Evolutionary conservation across 2,113 vertebrate genomes (phyloP).

Genomic region (Clarias macrocephalus): DNA sequence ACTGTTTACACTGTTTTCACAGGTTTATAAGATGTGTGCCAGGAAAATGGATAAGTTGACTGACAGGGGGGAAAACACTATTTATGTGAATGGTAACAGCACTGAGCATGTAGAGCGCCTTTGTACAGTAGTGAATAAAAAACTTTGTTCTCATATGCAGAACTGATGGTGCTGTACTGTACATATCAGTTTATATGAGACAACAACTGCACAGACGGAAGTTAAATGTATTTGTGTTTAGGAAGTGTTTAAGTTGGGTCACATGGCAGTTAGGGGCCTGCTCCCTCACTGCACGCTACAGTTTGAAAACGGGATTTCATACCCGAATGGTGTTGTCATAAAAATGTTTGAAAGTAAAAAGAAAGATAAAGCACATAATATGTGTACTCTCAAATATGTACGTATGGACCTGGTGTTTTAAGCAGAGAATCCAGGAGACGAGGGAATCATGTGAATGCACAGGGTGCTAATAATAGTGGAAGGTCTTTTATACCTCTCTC

Average conservation of each 20-base stretch:
- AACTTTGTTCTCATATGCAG: no score
- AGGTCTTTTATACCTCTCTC: neutral
- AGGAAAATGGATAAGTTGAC: neutral
- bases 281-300: neutral
- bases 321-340: neutral
- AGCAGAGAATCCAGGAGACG: neutral
- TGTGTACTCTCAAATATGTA: neutral
- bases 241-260: neutral
- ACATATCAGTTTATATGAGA: neutral
- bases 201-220: neutral
- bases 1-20: neutral
- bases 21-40: neutral
- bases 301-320: neutral
- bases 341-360: neutral
- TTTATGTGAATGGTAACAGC: neutral
- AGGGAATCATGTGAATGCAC: neutral
- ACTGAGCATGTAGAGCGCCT: neutral
- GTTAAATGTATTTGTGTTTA: neutral
- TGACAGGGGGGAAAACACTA: neutral
- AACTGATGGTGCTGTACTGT: no score
- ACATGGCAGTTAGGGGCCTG: neutral
- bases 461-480: neutral
- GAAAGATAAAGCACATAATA: neutral
- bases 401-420: neutral
- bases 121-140: no score